Percentiles rank a stretch among this genome's conserved stretches.
phyloP scores from a whole-genome alignment of 37 sponge, comb jelly and placozoan species.

The Sycon ciliatum region DNA sequence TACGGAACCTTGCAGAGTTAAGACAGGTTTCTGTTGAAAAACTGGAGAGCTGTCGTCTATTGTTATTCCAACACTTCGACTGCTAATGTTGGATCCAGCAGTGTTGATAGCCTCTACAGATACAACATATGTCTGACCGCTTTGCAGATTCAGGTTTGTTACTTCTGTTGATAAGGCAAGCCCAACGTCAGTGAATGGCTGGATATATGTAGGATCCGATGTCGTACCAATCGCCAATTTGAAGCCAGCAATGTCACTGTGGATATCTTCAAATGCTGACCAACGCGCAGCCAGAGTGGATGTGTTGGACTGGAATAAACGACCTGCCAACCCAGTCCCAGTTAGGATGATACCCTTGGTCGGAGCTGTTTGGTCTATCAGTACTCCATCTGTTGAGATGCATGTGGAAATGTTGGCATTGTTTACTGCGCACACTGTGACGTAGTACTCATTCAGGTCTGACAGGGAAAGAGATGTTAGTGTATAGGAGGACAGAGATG shows the following conservation, averaged over 20 bases:
- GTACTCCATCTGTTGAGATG: neutral
- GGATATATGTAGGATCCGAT: neutral
- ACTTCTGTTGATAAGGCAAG: neutral
- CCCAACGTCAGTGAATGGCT: neutral
- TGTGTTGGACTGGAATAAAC: neutral
- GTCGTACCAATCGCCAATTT: neutral
- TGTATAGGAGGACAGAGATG: neutral
- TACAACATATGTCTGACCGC: neutral
- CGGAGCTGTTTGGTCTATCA: neutral
- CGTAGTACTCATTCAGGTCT: too few species aligned
- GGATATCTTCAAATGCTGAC: neutral
- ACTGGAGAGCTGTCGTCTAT: constrained; percentile 12
- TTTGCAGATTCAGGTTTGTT: neutral
- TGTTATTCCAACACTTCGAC: neutral
- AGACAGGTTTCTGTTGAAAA: too few species aligned
- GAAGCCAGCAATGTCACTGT: neutral
- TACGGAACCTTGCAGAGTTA: too few species aligned
- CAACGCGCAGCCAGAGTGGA: neutral
- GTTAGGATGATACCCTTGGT: neutral
- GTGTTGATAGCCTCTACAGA: neutral
- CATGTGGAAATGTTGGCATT: too few species aligned
- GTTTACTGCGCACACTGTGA: too few species aligned
- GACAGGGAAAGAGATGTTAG: neutral
- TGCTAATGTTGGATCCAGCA: neutral
- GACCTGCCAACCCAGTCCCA: too few species aligned